Base-by-base conservation (phyloP, 2,113 vertebrate genomes). In the Natator depressus region DNA sequence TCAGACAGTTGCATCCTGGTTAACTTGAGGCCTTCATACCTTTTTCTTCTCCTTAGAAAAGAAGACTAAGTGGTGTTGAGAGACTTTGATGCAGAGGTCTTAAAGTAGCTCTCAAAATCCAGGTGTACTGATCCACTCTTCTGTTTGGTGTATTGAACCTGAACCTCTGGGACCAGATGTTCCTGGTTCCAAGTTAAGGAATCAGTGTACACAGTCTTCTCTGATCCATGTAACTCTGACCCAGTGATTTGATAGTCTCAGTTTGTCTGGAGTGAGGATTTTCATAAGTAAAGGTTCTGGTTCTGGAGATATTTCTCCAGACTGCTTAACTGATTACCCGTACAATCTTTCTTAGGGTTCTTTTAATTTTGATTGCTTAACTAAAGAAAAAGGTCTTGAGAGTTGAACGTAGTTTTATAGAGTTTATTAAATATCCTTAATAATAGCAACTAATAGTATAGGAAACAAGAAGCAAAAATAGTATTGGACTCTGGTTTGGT, bases 101-200 rank as follows among this genome's bases (percentile, higher is more conserved):
- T 59, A 57, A 57, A 51, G n/a, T 27, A 72, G 8, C 69, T 4
- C 29, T 83, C 46, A 72, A 82, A 93, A 85, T 72, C 10, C 19
- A 10, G 5, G 4, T 57, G 4, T 59, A 80, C 11, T 88, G 49
- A 38, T 59, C 46, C 47, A 47, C 11, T 53, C 6, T 88, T 2
- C 29, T 82, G 10, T 85, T 82, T 46, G 57, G 35, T 69, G 4
- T 59, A 59, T 55, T 69, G 78, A 79, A 42, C 19, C 55, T 82
- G 54, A 50, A 78, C 5, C 8, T 46, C 49, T 84, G 8, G 3
- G 46, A 17, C 20, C n/a, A 57, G 42, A 22, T 6, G 79, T 19
- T 50, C 46, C 35, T 84, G 49, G 82, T 88, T 13, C 25, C 25
- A 53, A 24, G 38, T 85, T 85, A 53, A 80, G 85, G 85, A 87